Base-by-base conservation (phyloP, 2,888 invertebrate species). In the Eupithecia insigniata region DNA sequence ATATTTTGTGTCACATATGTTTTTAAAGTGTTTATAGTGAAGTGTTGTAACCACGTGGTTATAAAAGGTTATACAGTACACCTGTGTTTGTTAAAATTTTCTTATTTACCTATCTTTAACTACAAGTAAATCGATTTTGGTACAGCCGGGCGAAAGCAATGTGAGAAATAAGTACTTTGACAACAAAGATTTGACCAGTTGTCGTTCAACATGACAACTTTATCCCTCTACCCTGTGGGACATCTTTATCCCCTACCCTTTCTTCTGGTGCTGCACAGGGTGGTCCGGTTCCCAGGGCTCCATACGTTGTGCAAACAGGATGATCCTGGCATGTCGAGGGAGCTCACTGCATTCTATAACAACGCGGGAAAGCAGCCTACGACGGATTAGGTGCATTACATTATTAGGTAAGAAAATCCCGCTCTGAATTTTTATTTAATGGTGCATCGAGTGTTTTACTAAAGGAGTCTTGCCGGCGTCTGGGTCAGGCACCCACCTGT, bases 301-400 rank as follows among this genome's bases (percentile, higher is more conserved):
- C 55, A 55, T 26, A 22, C 55, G 60, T 18, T 30, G 60, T 60
- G 60, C 60, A 60, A 60, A 60, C 60, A 60, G 28, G 60, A 60
- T 60, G 18, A 60, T 60, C 60, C 60, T 6, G 58, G 18, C 26
- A 5, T 55, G 55, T 55, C 55, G 55, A 55, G 26, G 55, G 55
- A 51, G 55, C 55, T n/a, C 51, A 51, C 51, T 55, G 55, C 55
- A 26, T 26, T 55, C 55, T 26, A 22, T 55, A 2, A 55, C 55
- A 2, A 22, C 55, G 55, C 55, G 26, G 55, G 55, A n/a, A 55
- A 55, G 26, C 55, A 10, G 26, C 55, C 14, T 14, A 26, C 55
- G 55, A 26, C 1, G 55, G 55, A 14, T 26, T 55, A 55, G 0
- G 4, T 55, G 55, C 55, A 51, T 22, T 51, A 51, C 51, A 46